phyloP scores from a whole-genome alignment of 2,113 vertebrate genomes.

The Odontophorus gujanensis region DNA sequence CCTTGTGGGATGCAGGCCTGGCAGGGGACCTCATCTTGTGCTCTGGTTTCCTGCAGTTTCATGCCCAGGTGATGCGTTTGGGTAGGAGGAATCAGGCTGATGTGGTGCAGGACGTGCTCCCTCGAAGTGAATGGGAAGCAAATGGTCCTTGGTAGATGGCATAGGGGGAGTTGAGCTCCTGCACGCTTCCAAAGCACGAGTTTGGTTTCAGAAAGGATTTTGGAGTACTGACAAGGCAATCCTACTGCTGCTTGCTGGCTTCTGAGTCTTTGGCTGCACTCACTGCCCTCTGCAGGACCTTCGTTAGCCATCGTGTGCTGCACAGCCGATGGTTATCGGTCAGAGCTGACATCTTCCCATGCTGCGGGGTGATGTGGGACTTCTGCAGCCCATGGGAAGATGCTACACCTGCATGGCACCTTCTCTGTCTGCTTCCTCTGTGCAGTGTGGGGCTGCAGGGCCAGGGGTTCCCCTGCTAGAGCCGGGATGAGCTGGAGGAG shows the following conservation, averaged over 20 bases:
- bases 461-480: not conserved
- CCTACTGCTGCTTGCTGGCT: not conserved
- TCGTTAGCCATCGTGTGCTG: not conserved
- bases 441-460: not conserved
- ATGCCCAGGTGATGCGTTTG: not conserved
- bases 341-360: not conserved
- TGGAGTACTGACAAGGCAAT: too few species aligned
- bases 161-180: not conserved
- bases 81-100: not conserved
- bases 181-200: accelerated
- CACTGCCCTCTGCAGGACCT: not conserved
- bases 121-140: not conserved
- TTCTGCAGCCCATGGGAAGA: not conserved
- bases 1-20: not conserved
- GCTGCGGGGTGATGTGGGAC: not conserved
- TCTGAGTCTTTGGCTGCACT: not conserved
- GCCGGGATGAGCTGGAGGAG: not conserved
- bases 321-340: too few species aligned
- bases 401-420: not conserved
- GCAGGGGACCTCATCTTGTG: not conserved
- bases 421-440: not conserved
- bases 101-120: not conserved
- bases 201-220: not conserved
- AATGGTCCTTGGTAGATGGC: too few species aligned
- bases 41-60: not conserved